Evolutionary conservation across 30 jellyfish, hydroid and myxozoan species (phyloP).

Genomic region (Cassiopea xamachana): DNA sequence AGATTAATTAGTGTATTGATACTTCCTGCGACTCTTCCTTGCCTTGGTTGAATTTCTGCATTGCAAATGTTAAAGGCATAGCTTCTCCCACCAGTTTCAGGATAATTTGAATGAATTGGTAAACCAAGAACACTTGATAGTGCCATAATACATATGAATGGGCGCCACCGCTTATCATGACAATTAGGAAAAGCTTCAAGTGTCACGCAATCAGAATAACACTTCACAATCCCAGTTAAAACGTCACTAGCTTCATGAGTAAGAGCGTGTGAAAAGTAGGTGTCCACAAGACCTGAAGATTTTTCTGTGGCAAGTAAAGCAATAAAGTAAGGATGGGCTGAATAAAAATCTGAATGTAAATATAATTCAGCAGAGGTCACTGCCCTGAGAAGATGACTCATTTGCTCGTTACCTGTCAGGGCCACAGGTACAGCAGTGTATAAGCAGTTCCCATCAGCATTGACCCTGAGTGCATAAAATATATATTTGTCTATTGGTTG

Average conservation of each 20-base stretch:
- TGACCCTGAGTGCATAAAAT: neutral
- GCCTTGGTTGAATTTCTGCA: neutral
- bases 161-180: neutral
- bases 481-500: neutral
- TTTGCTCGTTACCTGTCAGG: constrained; percentile 1
- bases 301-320: neutral
- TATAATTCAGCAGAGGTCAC: neutral
- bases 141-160: neutral
- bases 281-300: neutral
- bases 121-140: neutral
- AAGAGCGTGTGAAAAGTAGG: neutral
- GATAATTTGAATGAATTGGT: neutral
- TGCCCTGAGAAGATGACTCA: neutral
- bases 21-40: neutral
- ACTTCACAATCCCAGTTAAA: neutral
- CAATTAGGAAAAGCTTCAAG: neutral
- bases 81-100: neutral
- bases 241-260: neutral
- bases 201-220: neutral
- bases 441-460: neutral
- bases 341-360: neutral
- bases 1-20: neutral
- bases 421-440: neutral
- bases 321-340: neutral
- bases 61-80: neutral